Conservation (phyloP, 2,888 invertebrate genomes). For the Harpagoxenus sublaevis region DNA sequence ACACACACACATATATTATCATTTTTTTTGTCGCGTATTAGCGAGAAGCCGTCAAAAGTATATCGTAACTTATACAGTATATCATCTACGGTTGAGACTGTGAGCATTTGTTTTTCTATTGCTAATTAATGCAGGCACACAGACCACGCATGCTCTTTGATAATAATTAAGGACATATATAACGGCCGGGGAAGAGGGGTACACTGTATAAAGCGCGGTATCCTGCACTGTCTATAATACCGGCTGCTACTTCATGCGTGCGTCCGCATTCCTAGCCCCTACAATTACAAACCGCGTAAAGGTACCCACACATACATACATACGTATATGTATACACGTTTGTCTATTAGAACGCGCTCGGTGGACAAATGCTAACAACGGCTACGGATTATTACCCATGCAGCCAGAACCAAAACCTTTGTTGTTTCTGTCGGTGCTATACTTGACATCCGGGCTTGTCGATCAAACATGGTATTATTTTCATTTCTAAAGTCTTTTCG, state of each 20-base stretch:
- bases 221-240: constrained; percentile 63
- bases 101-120: constrained; percentile 59
- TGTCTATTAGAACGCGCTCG: constrained; percentile 75
- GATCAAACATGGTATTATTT: constrained; percentile 14
- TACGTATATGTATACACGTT: constrained; percentile 55
- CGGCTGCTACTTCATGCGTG: constrained; percentile 80
- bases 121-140: constrained; percentile 62
- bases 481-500: not conserved
- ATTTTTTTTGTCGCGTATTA: not conserved
- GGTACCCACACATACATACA: constrained; percentile 50
- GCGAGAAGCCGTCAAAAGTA: not conserved
- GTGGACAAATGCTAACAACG: constrained; percentile 68
- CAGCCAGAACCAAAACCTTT: constrained; percentile 69
- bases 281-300: constrained; percentile 74
- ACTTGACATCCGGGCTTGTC: constrained; percentile 62
- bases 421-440: constrained; percentile 55
- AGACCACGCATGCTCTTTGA: constrained; percentile 52
- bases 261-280: constrained; percentile 81
- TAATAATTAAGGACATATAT: constrained; percentile 62
- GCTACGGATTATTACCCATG: constrained; percentile 72
- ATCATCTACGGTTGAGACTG: not conserved
- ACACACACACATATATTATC: not conserved
- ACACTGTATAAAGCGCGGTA: constrained; percentile 63
- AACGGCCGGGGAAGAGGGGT: constrained; percentile 45
- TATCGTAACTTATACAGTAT: not conserved